Evolutionary conservation across 2,888 invertebrate genomes (phyloP), one percentile per base, ranked within the genome.

Genomic region (Myopa testacea): DNA sequence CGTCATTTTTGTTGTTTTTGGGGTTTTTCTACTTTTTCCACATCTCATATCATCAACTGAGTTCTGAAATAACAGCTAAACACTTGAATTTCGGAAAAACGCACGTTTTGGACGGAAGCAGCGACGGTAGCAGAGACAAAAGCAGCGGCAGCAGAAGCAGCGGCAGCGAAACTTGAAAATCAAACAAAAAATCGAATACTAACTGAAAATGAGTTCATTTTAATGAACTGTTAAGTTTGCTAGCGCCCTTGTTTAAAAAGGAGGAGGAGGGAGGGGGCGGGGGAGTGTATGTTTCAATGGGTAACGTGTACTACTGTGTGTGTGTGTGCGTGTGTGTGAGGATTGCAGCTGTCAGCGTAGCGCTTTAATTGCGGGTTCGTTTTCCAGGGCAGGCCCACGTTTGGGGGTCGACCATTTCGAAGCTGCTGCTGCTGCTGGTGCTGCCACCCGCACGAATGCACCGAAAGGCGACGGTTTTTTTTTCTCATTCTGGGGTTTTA

Each of bases 391-490:
- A 10, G 10, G 10, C 10, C 10, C 10, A 8, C 45, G 45, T 45
- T 45, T 45, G 45, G 45, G 37, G 65, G 34, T 37, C 65, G 38
- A 1, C 12, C 58, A 12, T 1, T 1, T 34, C 37, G 70, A 6
- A 3, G 52, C 26, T 38, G 58, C 37, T 58, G 34, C 58, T 37
- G 73, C 37, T 58, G 34, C 58, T 37, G 73, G 52, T 26, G 70
- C 37, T 34, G 67, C 55, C 70, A 26, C 70, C 70, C 70, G 70
- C 70, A 70, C 69, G 34, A 70, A 70, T 70, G 70, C 70, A 55
- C 6, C 45, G 45, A 45, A 45, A 55, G 55, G 70, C 52, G 37
- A 34, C 70, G 52, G 38, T 45, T 45, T 45, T 45, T 45, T 45
- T 45, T 45, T 10, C 10, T 45, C 45, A 1, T 8, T 45, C 45